phyloP scores from a whole-genome alignment of 2,113 vertebrate species.

The Kryptolebias marmoratus region DNA sequence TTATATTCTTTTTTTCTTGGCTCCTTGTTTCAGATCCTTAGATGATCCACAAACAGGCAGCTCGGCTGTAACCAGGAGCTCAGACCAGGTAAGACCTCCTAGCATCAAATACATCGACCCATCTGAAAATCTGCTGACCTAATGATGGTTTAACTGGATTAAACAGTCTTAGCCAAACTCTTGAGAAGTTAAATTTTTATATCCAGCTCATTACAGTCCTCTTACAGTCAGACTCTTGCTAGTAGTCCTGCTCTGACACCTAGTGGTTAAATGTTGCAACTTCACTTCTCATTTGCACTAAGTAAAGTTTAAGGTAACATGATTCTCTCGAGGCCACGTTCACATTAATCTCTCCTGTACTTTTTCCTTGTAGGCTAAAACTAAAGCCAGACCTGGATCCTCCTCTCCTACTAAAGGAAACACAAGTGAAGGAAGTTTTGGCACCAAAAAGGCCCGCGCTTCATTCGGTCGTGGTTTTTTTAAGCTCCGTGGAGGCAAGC shows the following conservation, averaged over 20 bases:
- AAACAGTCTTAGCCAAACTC: too few species aligned
- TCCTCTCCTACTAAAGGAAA: constrained; percentile 67
- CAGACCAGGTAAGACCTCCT: constrained; percentile 75
- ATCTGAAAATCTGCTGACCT: background rate
- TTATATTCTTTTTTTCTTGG: too few species aligned
- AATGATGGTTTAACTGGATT: too few species aligned
- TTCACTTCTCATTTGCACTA: background rate
- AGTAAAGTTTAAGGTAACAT: background rate
- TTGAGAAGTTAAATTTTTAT: too few species aligned
- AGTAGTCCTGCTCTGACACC: constrained; percentile 37
- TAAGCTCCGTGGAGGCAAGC: constrained; percentile 90
- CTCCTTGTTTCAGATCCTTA: constrained; percentile 71
- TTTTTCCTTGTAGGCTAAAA: constrained; percentile 30
- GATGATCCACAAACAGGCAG: constrained; percentile 77
- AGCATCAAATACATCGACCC: too few species aligned
- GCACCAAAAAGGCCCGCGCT: constrained; percentile 87
- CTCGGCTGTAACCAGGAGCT: constrained; percentile 70
- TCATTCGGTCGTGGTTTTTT: constrained; percentile 96
- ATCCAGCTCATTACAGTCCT: too few species aligned
- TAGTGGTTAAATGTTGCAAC: constrained; percentile 18
- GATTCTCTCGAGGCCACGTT: background rate
- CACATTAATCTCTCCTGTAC: background rate
- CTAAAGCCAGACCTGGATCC: constrained; percentile 45
- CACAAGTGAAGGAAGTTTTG: constrained; percentile 82
- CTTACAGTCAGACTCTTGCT: background rate